Evolutionary conservation across 2,113 vertebrate species (phyloP).

Genomic region (Chloropsis hardwickii): DNA sequence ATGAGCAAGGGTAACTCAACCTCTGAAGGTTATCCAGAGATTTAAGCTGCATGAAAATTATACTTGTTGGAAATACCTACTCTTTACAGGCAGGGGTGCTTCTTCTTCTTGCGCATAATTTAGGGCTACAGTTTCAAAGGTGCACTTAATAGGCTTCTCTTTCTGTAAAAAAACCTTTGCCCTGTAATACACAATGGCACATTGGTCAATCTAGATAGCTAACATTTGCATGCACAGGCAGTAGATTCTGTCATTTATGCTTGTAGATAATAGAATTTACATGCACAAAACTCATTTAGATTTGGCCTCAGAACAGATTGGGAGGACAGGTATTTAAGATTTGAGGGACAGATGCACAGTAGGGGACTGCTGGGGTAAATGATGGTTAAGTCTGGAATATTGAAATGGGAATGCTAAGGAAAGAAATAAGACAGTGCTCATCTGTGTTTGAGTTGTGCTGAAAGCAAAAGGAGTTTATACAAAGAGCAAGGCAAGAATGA

Average conservation of each 20-base stretch:
- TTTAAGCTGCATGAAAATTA: slow-evolving; percentile 5
- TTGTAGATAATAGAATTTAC: slow-evolving; percentile 61
- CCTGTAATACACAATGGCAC: neutral
- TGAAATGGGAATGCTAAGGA: slow-evolving; percentile 19
- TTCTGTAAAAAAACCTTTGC: neutral
- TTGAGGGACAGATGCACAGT: slow-evolving; percentile 51
- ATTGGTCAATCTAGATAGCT: neutral
- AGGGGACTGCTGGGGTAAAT: slow-evolving; percentile 19
- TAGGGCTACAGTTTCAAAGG: neutral
- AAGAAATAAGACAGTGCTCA: neutral
- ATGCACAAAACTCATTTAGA: slow-evolving; percentile 46
- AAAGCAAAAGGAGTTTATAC: slow-evolving; percentile 2
- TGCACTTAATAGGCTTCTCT: neutral
- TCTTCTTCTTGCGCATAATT: neutral
- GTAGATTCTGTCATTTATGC: slow-evolving; percentile 53
- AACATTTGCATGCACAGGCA: slow-evolving; percentile 22
- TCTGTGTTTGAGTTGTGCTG: neutral
- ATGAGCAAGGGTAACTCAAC: neutral
- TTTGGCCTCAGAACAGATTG: slow-evolving; percentile 35
- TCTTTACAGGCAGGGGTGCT: neutral
- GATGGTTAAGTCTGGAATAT: slow-evolving; percentile 15
- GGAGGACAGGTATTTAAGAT: slow-evolving; percentile 54
- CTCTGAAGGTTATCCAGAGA: slow-evolving; percentile 17
- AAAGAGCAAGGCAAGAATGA: neutral
- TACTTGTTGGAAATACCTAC: neutral